Evolutionary conservation across 2,113 vertebrate species (phyloP).

Genomic region (Stegastes partitus): DNA sequence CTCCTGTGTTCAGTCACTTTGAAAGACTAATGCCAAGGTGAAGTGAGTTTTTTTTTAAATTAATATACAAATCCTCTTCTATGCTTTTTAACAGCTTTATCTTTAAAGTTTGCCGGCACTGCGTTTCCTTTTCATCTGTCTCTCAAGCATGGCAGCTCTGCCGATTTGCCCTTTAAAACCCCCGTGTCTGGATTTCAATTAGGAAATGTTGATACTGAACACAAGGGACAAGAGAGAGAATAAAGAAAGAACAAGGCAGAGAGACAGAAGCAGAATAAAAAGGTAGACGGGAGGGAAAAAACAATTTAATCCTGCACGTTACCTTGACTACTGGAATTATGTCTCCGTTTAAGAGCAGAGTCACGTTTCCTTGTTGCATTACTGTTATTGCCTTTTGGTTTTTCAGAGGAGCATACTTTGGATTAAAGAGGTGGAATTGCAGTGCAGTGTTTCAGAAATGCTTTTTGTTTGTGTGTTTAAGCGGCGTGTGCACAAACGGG

Average conservation of each 20-base stretch:
- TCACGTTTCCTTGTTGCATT: too few species aligned
- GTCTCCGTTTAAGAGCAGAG: too few species aligned
- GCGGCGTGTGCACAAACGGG: too few species aligned
- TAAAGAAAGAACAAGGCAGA: too few species aligned
- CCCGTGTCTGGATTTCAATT: conserved; percentile 5
- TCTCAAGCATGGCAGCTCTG: background rate
- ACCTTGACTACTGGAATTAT: background rate
- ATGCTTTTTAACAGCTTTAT: background rate
- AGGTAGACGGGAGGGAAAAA: background rate
- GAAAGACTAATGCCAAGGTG: background rate
- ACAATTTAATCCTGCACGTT: conserved; percentile 13
- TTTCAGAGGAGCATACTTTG: too few species aligned
- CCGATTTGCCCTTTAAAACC: conserved; percentile 1
- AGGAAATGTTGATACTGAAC: conserved; percentile 5
- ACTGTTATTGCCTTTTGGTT: too few species aligned
- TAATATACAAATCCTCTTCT: background rate
- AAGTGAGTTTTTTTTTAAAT: background rate
- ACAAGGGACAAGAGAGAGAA: background rate
- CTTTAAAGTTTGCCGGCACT: conserved; percentile 1
- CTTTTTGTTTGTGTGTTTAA: background rate
- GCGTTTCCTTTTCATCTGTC: background rate
- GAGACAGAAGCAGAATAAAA: background rate
- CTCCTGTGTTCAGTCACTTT: background rate
- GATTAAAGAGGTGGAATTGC: background rate
- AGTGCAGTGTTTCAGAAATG: background rate